phyloP scores from a whole-genome alignment of 2,888 invertebrate genomes.

The Saturnia pavonia region DNA sequence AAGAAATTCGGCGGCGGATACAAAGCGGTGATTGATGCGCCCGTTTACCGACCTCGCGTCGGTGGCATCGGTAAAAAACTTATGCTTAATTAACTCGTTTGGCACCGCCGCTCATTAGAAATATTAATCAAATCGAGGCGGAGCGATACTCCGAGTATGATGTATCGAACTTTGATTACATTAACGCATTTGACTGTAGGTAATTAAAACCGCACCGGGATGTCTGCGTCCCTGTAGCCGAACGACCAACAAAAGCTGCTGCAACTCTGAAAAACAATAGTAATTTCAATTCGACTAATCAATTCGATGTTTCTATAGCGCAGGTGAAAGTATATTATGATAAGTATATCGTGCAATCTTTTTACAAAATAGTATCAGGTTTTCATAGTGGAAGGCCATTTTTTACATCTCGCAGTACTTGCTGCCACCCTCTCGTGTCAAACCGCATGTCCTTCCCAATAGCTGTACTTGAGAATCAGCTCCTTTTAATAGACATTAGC shows the following conservation, averaged over 20 bases:
- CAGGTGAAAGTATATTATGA: conserved; percentile 27
- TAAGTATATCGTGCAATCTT: not conserved
- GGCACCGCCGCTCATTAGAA: conserved; percentile 81
- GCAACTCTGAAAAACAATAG: conserved; percentile 25
- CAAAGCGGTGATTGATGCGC: conserved; percentile 80
- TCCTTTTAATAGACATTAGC: not conserved
- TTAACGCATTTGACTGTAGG: conserved; percentile 70
- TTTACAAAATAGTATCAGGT: not conserved
- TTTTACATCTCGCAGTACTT: not conserved
- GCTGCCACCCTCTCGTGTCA: too few species aligned
- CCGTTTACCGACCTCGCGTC: conserved; percentile 74
- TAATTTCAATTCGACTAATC: conserved; percentile 49
- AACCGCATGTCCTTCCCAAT: not conserved
- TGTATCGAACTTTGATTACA: conserved; percentile 81
- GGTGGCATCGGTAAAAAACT: conserved; percentile 77
- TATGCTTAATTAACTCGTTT: conserved; percentile 81
- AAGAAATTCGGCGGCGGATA: conserved; percentile 72
- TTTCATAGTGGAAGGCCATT: not conserved
- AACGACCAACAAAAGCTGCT: conserved; percentile 47
- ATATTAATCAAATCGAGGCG: conserved; percentile 80
- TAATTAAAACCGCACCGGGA: conserved; percentile 78
- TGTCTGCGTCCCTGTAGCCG: conserved; percentile 45
- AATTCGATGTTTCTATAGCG: conserved; percentile 28
- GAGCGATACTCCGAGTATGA: conserved; percentile 77
- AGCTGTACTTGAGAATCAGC: not conserved